phyloP scores from a whole-genome alignment of 2,113 vertebrate species.

The Oceanodroma tethys region DNA sequence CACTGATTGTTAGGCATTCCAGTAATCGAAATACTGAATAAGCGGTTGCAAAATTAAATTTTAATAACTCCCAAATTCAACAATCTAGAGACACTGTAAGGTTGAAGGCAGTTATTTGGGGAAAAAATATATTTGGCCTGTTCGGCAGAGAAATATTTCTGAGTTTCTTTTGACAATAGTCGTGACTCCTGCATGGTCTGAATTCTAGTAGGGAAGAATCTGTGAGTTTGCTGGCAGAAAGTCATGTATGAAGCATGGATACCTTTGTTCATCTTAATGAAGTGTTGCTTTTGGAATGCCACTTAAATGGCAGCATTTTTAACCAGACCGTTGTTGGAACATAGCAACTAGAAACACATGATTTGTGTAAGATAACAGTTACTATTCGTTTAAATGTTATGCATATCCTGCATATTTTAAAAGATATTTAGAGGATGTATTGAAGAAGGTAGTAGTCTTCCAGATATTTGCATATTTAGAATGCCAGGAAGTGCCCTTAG shows the following conservation, averaged over 20 bases:
- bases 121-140: neutral
- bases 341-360: neutral
- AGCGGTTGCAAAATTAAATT: neutral
- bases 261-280: neutral
- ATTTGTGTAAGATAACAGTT: neutral
- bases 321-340: neutral
- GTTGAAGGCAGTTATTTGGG: neutral
- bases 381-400: neutral
- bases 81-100: neutral
- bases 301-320: neutral
- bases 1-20: neutral
- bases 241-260: neutral
- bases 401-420: neutral
- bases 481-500: neutral
- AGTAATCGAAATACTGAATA: neutral
- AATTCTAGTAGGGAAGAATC: neutral
- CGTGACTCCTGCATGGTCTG: neutral
- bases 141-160: neutral
- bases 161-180: neutral
- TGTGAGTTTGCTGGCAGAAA: neutral
- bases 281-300: neutral
- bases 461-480: neutral
- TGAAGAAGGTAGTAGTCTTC: neutral
- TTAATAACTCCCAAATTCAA: neutral
- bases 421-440: neutral